A percentile compares a stretch with the other conserved stretches of the same genome.
Evolutionary conservation across 2,113 vertebrate species (phyloP).

Genomic region (Asarcornis scutulata): DNA sequence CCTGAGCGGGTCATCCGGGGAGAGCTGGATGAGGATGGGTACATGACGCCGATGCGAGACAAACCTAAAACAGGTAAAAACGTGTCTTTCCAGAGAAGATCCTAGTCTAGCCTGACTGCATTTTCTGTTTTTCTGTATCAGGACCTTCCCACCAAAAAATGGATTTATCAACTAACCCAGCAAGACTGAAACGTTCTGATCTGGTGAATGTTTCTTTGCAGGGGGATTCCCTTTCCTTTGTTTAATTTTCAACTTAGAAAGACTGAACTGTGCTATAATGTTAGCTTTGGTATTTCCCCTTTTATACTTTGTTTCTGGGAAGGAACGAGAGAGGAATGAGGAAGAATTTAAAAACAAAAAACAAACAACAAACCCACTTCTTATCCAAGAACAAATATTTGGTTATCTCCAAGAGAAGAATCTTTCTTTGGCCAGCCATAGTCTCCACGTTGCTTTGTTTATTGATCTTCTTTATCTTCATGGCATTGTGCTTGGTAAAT

Average conservation of each 20-base stretch:
- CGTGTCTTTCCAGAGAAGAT: background rate
- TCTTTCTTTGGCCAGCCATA: background rate
- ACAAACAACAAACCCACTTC: background rate
- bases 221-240: background rate
- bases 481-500: conserved; percentile 30
- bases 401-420: background rate
- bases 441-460: background rate
- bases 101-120: background rate
- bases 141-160: background rate
- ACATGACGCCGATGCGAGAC: conserved; percentile 94
- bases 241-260: background rate
- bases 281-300: background rate
- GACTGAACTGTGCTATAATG: background rate
- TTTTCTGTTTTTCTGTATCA: background rate
- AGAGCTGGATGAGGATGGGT: conserved; percentile 90
- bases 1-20: conserved; percentile 82
- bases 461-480: conserved; percentile 1
- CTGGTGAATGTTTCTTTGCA: background rate
- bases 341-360: background rate
- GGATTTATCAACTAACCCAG: background rate
- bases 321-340: background rate
- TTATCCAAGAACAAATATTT: background rate
- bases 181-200: background rate
- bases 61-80: conserved; percentile 89
- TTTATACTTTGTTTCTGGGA: background rate